Evolutionary conservation across 2,888 invertebrate species (phyloP), one percentile per base, ranked within the genome.

Genomic region (Folsomia manolachei): DNA sequence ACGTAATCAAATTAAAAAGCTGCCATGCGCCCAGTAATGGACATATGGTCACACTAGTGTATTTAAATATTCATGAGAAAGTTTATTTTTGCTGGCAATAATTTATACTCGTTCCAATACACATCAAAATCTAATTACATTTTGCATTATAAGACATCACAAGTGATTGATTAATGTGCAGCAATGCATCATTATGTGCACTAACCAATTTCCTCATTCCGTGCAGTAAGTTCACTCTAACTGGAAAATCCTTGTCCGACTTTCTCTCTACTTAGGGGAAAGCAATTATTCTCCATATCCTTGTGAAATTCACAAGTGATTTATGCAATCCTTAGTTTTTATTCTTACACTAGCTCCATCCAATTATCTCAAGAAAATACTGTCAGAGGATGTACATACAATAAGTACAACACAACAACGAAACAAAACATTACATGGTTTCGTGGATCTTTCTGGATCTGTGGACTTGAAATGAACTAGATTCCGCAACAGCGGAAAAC

Each of bases 111-210:
- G 4, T 4, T 4, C 39, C 39, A 39, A 39, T 21, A 56, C n/a
- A 7, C n/a, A 56, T 56, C 56, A 56, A 56, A 56, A 56, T 18
- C 56, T n/a, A 56, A 56, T 56, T 56, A 9, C n/a, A 19, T n/a
- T 56, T 56, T 21, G 19, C 21, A 21, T 56, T 18, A 56, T 19
- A 14, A 19, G 39, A 39, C 7, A 39, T 9, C 39, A 39, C 39
- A 19, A 14, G 56, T 56, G 56, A 56, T 56, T 56, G 56, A 56
- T 56, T 56, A 56, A 56, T 56, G 56, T 56, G 56, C 19, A 56
- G 19, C n/a, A 11, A 56, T 56, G 18, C 21, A 18, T 19, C 56
- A 56, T 19, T 56, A 56, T 14, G 14, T 39, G 39, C 39, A 39
- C 4, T 39, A 39, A 9, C 39, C 4, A 39, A 39, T 39, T n/a